phyloP scores from a whole-genome alignment of 1,140 invertebrate genomes.

The Drosophila ficusphila region DNA sequence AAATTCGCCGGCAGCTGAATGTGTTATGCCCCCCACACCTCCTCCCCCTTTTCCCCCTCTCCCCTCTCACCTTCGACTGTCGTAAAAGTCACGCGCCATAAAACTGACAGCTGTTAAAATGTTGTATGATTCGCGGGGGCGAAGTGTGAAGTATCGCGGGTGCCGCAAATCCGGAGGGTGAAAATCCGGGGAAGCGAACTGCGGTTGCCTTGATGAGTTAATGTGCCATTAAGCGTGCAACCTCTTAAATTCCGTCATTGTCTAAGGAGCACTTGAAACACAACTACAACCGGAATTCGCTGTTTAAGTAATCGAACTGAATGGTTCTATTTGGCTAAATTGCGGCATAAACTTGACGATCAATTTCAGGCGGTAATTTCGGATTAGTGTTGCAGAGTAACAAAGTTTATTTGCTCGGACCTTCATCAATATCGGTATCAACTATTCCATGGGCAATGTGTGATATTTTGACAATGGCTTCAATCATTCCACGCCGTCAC shows the following conservation, averaged over 20 bases:
- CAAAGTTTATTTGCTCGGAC: constrained; percentile 17
- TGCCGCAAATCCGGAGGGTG: not conserved
- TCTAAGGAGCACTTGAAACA: constrained; percentile 17
- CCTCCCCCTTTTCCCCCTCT: not conserved
- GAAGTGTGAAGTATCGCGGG: constrained; percentile 4
- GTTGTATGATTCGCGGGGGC: constrained; percentile 34
- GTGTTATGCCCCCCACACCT: not conserved
- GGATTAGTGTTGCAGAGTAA: not conserved
- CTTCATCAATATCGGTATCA: constrained; percentile 8
- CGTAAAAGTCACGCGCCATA: constrained; percentile 80
- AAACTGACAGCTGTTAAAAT: constrained; percentile 81
- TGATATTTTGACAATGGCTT: constrained; percentile 41
- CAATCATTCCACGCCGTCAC: constrained; percentile 48
- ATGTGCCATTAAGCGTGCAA: constrained; percentile 64
- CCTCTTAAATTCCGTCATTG: constrained; percentile 42
- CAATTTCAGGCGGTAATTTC: constrained; percentile 2
- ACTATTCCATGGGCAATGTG: not conserved
- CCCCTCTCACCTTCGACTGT: constrained; percentile 43
- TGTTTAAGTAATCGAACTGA: constrained; percentile 24
- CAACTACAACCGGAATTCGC: constrained; percentile 17
- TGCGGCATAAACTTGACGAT: constrained; percentile 20
- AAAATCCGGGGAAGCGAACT: constrained; percentile 5
- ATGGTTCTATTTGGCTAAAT: constrained; percentile 29
- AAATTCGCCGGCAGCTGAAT: constrained; percentile 57
- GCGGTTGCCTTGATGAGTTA: constrained; percentile 67